Evolutionary conservation across 1,140 invertebrate genomes (phyloP).

Genomic region (Drosophila nigrodunni): DNA sequence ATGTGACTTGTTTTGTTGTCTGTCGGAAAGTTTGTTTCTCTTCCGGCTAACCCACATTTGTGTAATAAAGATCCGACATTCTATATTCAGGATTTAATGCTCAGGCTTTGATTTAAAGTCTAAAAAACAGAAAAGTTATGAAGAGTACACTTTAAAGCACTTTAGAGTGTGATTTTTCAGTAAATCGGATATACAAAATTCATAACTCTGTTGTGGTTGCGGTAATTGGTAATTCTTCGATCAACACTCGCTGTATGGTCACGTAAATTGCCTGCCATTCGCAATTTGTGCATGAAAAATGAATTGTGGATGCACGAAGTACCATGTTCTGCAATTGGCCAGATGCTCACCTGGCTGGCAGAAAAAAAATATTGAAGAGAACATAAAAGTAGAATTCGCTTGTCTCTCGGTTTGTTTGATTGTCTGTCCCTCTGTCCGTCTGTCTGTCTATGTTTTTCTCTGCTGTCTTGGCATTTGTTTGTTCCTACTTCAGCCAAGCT

Average conservation of each 20-base stretch:
- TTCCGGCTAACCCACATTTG: slow-evolving; percentile 28
- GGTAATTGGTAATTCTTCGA: slow-evolving; percentile 25
- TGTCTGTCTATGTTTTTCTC: slow-evolving; percentile 11
- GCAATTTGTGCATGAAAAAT: slow-evolving; percentile 60
- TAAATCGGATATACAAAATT: too few species aligned
- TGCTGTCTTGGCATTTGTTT: slow-evolving; percentile 41
- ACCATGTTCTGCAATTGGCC: slow-evolving; percentile 7
- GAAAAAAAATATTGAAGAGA: too few species aligned
- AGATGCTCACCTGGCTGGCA: slow-evolving; percentile 27
- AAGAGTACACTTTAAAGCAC: too few species aligned
- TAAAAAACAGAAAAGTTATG: too few species aligned
- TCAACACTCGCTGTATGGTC: not conserved
- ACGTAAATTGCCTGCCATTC: slow-evolving; percentile 49
- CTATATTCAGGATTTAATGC: slow-evolving; percentile 51
- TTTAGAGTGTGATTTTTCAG: too few species aligned
- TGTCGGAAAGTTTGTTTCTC: slow-evolving; percentile 27
- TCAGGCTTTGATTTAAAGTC: slow-evolving; percentile 14
- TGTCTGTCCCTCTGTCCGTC: slow-evolving; percentile 6
- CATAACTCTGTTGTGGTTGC: too few species aligned
- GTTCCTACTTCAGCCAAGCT: slow-evolving; percentile 20
- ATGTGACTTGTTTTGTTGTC: slow-evolving; percentile 33
- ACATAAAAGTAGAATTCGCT: slow-evolving; percentile 11
- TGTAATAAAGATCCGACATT: slow-evolving; percentile 38
- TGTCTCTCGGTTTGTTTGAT: slow-evolving; percentile 5
- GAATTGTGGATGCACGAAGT: slow-evolving; percentile 19